phyloP scores from a whole-genome alignment of 2,797 vertebrate species.

The Urocyon cinereoargenteus region DNA sequence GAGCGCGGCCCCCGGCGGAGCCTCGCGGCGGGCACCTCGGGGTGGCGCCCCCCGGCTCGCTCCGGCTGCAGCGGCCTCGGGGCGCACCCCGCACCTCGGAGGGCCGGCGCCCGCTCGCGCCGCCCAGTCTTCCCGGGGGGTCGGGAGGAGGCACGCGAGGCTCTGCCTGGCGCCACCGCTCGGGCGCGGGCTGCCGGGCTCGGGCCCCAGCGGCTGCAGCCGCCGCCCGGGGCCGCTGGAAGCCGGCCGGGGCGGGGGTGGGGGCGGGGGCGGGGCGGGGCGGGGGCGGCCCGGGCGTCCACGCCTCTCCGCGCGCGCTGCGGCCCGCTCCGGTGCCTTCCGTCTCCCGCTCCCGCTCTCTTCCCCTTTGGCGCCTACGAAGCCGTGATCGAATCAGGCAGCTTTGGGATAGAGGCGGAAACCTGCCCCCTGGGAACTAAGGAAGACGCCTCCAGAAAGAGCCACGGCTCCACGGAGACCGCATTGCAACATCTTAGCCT shows the following conservation, averaged over 20 bases:
- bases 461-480: not conserved
- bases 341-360: not conserved
- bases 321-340: not conserved
- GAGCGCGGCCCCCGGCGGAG: not conserved
- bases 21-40: not conserved
- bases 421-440: not conserved
- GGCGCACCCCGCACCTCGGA: not conserved
- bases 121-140: conserved; percentile 30
- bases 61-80: not conserved
- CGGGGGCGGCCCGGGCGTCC: not conserved
- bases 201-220: not conserved
- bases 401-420: not conserved
- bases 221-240: not conserved
- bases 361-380: not conserved
- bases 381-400: not conserved
- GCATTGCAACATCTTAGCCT: not conserved
- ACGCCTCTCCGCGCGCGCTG: not conserved
- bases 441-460: not conserved
- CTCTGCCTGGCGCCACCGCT: conserved; percentile 2
- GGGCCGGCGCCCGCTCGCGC: not conserved
- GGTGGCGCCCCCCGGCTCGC: not conserved
- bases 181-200: not conserved
- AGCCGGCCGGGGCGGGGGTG: not conserved
- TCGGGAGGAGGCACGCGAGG: conserved; percentile 76
- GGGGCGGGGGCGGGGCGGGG: too few relatives aligned